Conservation (phyloP, 2,113 vertebrate genomes). For the Poeciliopsis retropinna region DNA sequence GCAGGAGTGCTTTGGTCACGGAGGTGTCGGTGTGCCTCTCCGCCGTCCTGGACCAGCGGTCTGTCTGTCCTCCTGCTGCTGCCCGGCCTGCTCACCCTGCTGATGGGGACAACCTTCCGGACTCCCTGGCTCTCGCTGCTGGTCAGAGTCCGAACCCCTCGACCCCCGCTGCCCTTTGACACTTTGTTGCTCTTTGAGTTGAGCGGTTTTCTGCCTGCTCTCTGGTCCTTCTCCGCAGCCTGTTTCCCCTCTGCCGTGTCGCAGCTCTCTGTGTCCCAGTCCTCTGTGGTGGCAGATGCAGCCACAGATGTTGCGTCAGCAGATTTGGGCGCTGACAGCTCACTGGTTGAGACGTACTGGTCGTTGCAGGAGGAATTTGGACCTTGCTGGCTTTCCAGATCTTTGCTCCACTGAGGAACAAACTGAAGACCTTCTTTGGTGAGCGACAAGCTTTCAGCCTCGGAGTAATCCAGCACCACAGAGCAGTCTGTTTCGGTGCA, state of each 20-base stretch:
- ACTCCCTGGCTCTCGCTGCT: conserved; percentile 86
- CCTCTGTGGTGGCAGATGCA: conserved; percentile 64
- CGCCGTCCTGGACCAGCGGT: conserved; percentile 57
- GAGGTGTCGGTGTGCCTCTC: conserved; percentile 71
- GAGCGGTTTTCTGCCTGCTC: conserved; percentile 36
- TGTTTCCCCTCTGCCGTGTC: conserved; percentile 66
- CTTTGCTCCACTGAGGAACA: conserved; percentile 41
- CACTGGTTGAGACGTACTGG: conserved; percentile 57
- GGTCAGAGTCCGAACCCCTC: conserved; percentile 81
- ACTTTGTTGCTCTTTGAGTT: conserved; percentile 78
- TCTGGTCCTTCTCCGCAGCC: conserved; percentile 42
- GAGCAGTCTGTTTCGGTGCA: conserved; percentile 91
- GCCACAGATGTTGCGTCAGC: conserved; percentile 44
- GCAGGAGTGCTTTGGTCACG: conserved; percentile 83
- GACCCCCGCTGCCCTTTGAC: conserved; percentile 52
- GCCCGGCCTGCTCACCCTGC: conserved; percentile 73
- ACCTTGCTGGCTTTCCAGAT: conserved; percentile 50
- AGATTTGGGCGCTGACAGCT: conserved; percentile 53
- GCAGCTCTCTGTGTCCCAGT: conserved; percentile 74
- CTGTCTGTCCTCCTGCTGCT: conserved; percentile 80
- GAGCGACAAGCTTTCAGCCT: conserved; percentile 76
- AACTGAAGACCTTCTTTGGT: conserved; percentile 62
- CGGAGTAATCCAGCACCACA: conserved; percentile 87
- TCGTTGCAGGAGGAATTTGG: conserved; percentile 72
- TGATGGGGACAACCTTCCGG: conserved; percentile 92